Evolutionary conservation across 2,797 vertebrate species (phyloP), one percentile per base, ranked within the genome.

Genomic region (Xyrichtys novacula): DNA sequence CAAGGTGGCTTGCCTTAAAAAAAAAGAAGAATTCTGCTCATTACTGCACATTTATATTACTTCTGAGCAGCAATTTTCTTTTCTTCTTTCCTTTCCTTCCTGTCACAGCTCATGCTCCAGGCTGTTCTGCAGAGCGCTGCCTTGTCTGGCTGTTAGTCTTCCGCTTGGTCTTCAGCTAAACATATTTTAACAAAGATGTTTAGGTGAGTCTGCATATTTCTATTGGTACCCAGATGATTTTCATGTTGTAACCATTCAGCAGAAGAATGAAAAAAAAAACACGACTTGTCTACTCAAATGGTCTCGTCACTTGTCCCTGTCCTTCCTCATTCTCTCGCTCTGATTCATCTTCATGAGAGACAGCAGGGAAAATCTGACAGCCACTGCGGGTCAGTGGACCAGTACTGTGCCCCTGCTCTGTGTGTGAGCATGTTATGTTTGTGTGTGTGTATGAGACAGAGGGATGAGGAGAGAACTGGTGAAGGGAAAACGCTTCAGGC

Each of bases 1-100:
- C 84, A 88, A 79, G 81, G 69, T 81, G 84, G 88, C 78, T 47
- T 68, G 63, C 78, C 63, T 54, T 69, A 56, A 58, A 75, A 73
- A 76, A 79, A 71, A 8, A 69, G n/a, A n/a, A n/a, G n/a, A 50
- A 78, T 53, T 6, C 60, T 52, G 26, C 58, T 83, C 73, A 84
- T 83, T 79, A 74, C 16, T 14, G 39, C 19, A 40, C 49, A 69
- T 20, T 42, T 52, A 73, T 54, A 42, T 42, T 54, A 46, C 15
- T 78, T 74, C 20, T 19, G 49, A 73, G 34, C 34, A n/a, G 38
- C 1, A 8, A 36, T 28, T 22, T 39, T 14, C 19, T 44, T 25
- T 31, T 44, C 32, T 15, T 34, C 25, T 22, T 26, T 5, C 31
- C 25, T 22, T 26, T 5, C 31, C 43, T 50, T 57, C 7, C 43